These are phyloP conservation scores for Chaitophorus viminalis DNA, from an alignment of 2,888 invertebrate genomes.

Conservation along the genomic window DNA sequence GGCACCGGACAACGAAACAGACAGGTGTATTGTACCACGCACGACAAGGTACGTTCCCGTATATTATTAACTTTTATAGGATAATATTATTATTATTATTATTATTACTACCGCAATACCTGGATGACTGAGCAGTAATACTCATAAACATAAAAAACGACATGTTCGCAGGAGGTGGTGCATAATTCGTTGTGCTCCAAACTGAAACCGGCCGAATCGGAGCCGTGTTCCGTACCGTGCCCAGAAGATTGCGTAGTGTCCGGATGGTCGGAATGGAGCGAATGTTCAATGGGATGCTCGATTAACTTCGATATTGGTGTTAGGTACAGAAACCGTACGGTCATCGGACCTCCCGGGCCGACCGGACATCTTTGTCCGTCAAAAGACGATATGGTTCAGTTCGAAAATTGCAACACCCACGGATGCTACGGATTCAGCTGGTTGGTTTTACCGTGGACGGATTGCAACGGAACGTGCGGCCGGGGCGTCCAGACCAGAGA, in stretches of 20 bases:
- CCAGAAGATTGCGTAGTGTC: slow-evolving; percentile 77
- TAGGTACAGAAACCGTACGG: slow-evolving; percentile 66
- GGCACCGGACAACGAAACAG: slow-evolving; percentile 73
- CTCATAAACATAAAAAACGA: no score
- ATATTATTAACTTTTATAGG: no score
- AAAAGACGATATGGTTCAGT: slow-evolving; percentile 71
- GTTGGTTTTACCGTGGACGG: slow-evolving; percentile 73
- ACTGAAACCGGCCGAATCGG: slow-evolving; percentile 69
- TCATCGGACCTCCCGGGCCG: slow-evolving; percentile 67
- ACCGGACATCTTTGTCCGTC: slow-evolving; percentile 72
- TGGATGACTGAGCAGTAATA: no score
- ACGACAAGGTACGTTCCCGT: slow-evolving; percentile 72
- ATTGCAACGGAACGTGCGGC: slow-evolving; percentile 69
- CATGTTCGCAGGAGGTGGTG: slow-evolving; percentile 69
- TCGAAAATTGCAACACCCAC: slow-evolving; percentile 72
- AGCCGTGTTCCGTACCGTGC: slow-evolving; percentile 75
- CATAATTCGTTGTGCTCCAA: slow-evolving; percentile 71
- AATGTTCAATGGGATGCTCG: slow-evolving; percentile 68
- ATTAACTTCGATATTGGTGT: slow-evolving; percentile 66
- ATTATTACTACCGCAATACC: no score
- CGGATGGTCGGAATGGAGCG: slow-evolving; percentile 73
- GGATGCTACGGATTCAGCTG: slow-evolving; percentile 73
- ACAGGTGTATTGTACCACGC: slow-evolving; percentile 72
- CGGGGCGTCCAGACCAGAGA: slow-evolving; percentile 67
- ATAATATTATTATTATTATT: no score